A percentile compares a stretch with the other conserved stretches of the same genome.
Evolutionary conservation across 1,140 invertebrate genomes (phyloP).

Genomic region (Halesus radiatus): DNA sequence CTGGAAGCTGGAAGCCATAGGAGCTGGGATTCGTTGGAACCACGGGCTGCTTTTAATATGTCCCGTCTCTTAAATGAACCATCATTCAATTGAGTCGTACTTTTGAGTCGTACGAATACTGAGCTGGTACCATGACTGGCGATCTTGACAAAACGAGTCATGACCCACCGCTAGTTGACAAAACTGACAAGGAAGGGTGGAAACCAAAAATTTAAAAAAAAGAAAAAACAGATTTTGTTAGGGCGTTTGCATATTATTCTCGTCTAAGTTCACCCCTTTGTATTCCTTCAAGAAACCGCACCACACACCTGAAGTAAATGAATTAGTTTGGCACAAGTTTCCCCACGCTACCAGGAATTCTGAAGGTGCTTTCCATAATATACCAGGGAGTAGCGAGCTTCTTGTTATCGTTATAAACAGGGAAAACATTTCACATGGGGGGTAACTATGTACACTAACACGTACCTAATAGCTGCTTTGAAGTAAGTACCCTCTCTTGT

Average conservation of each 20-base stretch:
- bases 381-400: not conserved
- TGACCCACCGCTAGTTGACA: fast-evolving
- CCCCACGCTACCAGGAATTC: not conserved
- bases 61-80: too few species aligned
- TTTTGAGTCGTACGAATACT: too few species aligned
- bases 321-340: constrained; percentile 31
- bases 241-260: not conserved
- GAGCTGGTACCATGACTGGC: too few species aligned
- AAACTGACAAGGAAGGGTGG: too few species aligned
- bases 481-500: not conserved
- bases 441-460: not conserved
- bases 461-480: not conserved
- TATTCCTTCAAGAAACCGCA: constrained; percentile 37
- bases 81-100: too few species aligned
- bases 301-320: constrained; percentile 40
- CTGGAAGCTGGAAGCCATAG: too few species aligned
- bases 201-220: too few species aligned
- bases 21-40: too few species aligned
- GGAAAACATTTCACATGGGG: constrained; percentile 1
- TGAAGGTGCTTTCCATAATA: not conserved
- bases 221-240: too few species aligned
- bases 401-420: not conserved
- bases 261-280: not conserved
- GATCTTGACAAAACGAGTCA: too few species aligned
- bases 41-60: too few species aligned